Conservation (phyloP, 2,888 invertebrate genomes). For the Ligdia adustata region DNA sequence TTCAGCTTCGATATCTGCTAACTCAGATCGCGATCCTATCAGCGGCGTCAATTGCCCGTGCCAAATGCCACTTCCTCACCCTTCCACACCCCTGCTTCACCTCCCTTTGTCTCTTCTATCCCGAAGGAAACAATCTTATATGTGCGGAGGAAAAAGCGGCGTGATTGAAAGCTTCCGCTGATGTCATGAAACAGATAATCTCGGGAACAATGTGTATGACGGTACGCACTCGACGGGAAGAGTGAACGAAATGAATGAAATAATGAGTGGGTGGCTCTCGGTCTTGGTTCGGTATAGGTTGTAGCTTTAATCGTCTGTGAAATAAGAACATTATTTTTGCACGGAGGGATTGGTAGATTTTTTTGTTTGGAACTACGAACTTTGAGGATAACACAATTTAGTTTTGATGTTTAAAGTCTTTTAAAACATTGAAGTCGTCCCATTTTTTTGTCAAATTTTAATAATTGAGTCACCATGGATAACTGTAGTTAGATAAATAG, state of each 20-base stretch:
- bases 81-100: conserved; percentile 43
- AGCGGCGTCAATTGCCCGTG: conserved; percentile 84
- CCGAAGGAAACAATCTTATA: conserved; percentile 54
- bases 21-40: conserved; percentile 83
- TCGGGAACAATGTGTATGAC: conserved; percentile 52
- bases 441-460: too few relatives aligned
- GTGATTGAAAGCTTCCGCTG: conserved; percentile 80
- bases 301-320: conserved; percentile 8
- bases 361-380: background rate
- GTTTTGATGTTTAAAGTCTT: too few relatives aligned
- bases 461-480: too few relatives aligned
- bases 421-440: too few relatives aligned
- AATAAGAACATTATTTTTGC: background rate
- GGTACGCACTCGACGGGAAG: conserved; percentile 37
- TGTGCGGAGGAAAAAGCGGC: conserved; percentile 58
- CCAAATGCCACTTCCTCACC: conserved; percentile 79
- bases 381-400: too few relatives aligned
- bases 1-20: conserved; percentile 66
- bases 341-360: too few relatives aligned
- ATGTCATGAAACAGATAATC: conserved; percentile 67
- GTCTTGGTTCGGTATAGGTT: conserved; percentile 16
- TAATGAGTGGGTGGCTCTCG: conserved; percentile 37
- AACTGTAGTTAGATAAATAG: too few relatives aligned
- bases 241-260: conserved; percentile 10
- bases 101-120: conserved; percentile 48